phyloP scores from a whole-genome alignment of 2,797 vertebrate species.

The Mormyrus proboscirostris region DNA sequence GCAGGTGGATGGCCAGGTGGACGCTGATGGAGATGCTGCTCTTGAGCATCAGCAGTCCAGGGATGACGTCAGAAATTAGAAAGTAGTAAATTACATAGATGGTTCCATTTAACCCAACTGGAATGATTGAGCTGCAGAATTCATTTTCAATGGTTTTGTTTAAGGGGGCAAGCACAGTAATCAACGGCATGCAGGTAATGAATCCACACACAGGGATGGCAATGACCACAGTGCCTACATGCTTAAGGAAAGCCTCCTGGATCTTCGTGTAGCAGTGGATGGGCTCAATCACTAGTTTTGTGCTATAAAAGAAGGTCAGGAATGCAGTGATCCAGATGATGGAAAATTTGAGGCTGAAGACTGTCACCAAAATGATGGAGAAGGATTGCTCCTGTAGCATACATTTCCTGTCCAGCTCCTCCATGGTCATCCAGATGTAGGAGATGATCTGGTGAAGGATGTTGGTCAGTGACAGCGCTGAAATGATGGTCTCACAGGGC shows the following conservation, averaged over 20 bases:
- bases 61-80: conserved; percentile 54
- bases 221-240: conserved; percentile 42
- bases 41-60: conserved; percentile 60
- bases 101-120: background rate
- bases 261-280: conserved; percentile 57
- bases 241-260: conserved; percentile 55
- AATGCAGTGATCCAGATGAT: conserved; percentile 63
- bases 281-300: conserved; percentile 59
- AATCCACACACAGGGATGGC: conserved; percentile 52
- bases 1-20: conserved; percentile 60
- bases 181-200: conserved; percentile 48
- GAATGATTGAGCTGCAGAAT: conserved; percentile 46
- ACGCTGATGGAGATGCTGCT: conserved; percentile 64
- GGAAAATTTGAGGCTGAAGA: conserved; percentile 58
- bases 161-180: conserved; percentile 35
- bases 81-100: conserved; percentile 51
- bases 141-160: conserved; percentile 31
- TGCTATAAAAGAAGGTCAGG: conserved; percentile 66
- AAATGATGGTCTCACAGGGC: conserved; percentile 60
- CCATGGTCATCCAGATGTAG: conserved; percentile 62
- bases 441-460: conserved; percentile 52
- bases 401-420: conserved; percentile 49
- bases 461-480: conserved; percentile 46
- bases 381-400: conserved; percentile 23
- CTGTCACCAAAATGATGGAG: conserved; percentile 40